Evolutionary conservation across 2,888 invertebrate species (phyloP).

Genomic region (Cosmopolites sordidus): DNA sequence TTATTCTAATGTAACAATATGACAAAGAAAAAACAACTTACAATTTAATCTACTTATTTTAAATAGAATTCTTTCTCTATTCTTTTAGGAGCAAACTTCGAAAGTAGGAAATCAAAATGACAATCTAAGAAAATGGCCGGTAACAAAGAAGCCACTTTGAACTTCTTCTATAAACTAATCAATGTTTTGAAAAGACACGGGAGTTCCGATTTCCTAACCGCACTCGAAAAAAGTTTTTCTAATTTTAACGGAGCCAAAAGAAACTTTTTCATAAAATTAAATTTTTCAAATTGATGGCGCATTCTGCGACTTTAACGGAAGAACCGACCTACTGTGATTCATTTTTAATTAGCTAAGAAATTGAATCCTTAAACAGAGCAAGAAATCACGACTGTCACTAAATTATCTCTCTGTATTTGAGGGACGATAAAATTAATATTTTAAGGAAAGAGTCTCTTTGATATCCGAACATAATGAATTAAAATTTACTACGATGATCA

Average conservation of each 20-base stretch:
- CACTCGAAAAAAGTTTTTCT: slow-evolving; percentile 21
- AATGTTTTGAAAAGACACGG: slow-evolving; percentile 21
- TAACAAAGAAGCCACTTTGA: slow-evolving; percentile 24
- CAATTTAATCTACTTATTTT: too few species aligned
- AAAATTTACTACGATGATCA: too few species aligned
- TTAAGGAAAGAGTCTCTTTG: too few species aligned
- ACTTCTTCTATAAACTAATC: slow-evolving; percentile 24
- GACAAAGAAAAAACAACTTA: too few species aligned
- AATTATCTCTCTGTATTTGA: too few species aligned
- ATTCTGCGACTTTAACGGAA: slow-evolving; percentile 9
- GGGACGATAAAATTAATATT: too few species aligned
- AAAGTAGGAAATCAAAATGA: slow-evolving; percentile 1
- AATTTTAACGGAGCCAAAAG: slow-evolving; percentile 24
- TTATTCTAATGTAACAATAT: too few species aligned
- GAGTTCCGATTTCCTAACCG: background rate
- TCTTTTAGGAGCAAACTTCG: background rate
- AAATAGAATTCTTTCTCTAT: too few species aligned
- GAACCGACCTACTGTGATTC: slow-evolving; percentile 9
- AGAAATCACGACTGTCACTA: too few species aligned
- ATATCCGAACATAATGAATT: too few species aligned
- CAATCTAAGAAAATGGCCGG: slow-evolving; percentile 21
- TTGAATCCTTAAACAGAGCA: background rate
- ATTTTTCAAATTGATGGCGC: slow-evolving; percentile 24
- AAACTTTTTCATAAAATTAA: slow-evolving; percentile 26
- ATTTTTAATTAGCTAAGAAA: slow-evolving; percentile 14